Evolutionary conservation across 2,888 invertebrate species (phyloP), one percentile per base, ranked within the genome.

Genomic region (Rhagonycha fulva): DNA sequence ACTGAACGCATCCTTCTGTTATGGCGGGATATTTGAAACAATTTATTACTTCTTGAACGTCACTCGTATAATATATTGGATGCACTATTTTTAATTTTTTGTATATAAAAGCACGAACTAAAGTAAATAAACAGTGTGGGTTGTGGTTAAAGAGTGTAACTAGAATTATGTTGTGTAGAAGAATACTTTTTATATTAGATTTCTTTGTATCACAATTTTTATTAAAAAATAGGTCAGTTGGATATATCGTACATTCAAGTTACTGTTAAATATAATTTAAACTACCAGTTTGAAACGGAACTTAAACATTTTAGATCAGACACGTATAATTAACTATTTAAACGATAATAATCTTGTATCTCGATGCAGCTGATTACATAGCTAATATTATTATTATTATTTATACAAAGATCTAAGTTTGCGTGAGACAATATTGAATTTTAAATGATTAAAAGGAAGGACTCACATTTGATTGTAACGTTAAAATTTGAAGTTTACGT

Each of bases 71-170:
- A n/a, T 47, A 23, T 2, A 47, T 47, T 47, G n/a, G 9, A 66
- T 71, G 71, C 71, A 71, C 71, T 23, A 67, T 66, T 66, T 14
- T 47, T 67, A 11, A 10, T 66, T 47, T 19, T 72, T 70, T 73
- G 72, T 77, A 75, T 62, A 75, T 72, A 77, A 69, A 47, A 68
- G 75, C 75, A 76, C 68, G 30, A 23, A 62, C 30, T 47, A 68
- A 74, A 74, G 77, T 74, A 75, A 77, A 77, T 77, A 78, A 78
- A 78, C 77, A 78, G 77, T 78, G 77, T 78, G 77, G 77, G 77
- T 78, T 78, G 73, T 78, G 77, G 77, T 72, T 72, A 68, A 66
- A 72, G 47, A 63, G 26, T n/a, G 26, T 26, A 24, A 24, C 23
- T 14, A 62, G 19, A 62, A 62, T 23, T 62, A 66, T 66, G 63